Conservation (phyloP, 1,140 invertebrate species). For the Branchinecta lindahli region DNA sequence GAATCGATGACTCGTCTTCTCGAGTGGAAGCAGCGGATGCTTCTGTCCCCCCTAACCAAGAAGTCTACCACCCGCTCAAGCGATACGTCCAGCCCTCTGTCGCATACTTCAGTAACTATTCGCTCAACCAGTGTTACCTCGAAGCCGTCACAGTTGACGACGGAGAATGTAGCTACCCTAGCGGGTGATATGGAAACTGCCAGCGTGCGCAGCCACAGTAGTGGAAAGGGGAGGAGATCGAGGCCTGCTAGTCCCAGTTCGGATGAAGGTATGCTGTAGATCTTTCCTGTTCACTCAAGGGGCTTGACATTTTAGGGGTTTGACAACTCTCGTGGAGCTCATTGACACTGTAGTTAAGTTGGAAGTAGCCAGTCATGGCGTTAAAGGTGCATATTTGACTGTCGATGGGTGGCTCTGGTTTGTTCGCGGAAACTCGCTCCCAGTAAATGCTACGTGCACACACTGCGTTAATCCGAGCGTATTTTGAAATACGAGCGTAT, state of each 20-base stretch:
- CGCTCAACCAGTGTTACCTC: not conserved
- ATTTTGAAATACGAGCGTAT: too few relatives aligned
- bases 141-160: not conserved
- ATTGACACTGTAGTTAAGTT: too few relatives aligned
- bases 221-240: not conserved
- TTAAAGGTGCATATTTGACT: too few relatives aligned
- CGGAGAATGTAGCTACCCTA: slow-evolving; percentile 7
- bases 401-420: too few relatives aligned
- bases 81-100: slow-evolving; percentile 16
- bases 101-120: slow-evolving; percentile 8
- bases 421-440: too few relatives aligned
- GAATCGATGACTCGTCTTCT: slow-evolving; percentile 77
- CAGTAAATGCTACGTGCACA: too few relatives aligned
- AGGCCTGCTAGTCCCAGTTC: not conserved
- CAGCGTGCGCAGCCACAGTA: not conserved
- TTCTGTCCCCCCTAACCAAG: slow-evolving; percentile 66
- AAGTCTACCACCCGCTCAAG: slow-evolving; percentile 36
- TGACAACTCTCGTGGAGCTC: too few relatives aligned
- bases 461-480: too few relatives aligned
- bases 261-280: not conserved
- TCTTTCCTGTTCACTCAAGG: too few relatives aligned
- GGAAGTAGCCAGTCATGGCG: too few relatives aligned
- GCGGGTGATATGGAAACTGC: not conserved
- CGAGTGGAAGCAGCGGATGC: slow-evolving; percentile 84
- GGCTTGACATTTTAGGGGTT: too few relatives aligned